Evolutionary conservation across 2,113 vertebrate genomes (phyloP), one percentile per base, ranked within the genome.

Genomic region (Brachypodius melanocephalos): DNA sequence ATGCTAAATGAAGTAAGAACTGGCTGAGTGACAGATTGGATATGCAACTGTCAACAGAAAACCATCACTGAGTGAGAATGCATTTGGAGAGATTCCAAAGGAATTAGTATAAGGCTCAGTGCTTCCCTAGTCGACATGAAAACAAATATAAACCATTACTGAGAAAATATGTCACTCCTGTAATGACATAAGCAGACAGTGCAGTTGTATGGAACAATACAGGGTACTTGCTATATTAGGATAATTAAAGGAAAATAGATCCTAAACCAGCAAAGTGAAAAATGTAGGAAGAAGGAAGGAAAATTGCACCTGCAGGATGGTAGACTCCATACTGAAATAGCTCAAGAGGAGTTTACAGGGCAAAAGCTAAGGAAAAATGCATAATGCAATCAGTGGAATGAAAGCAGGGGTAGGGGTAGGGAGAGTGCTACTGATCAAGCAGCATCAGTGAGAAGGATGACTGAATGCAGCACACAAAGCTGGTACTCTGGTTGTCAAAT

Each of bases 11-110:
- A 94, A 92, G 82, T 77, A 93, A 88, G 79, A 89, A 89, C 76
- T 92, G 83, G 79, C 88, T 86, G 68, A 90, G 51, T 81, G 89
- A 94, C 90, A 96, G 92, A 94, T 59, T 90, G 89, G 85, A 86
- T 84, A 90, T 6, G 63, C 72, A 90, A 77, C 14, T 92, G 88
- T 94, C 88, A 93, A 94, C 82, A 97, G 67, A 95, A 97, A 95
- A 71, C 52, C 82, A 93, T 77, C 90, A 66, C 38, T 0, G 4
- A 94, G 88, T 43, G 42, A 59, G 79, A 93, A 95, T 62, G 54
- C 40, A 55, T 66, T 85, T 80, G 85, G 67, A 91, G 55, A 86
- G 49, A 74, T 81, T 94, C 91, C 94, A 89, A 77, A 86, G 10
- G 76, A 76, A 92, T 86, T 49, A 77, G 36, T 40, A 8, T 43